These are phyloP conservation scores for Ondatra zibethicus DNA, from an alignment of 2,113 vertebrate genomes.

Conservation along the genomic window DNA sequence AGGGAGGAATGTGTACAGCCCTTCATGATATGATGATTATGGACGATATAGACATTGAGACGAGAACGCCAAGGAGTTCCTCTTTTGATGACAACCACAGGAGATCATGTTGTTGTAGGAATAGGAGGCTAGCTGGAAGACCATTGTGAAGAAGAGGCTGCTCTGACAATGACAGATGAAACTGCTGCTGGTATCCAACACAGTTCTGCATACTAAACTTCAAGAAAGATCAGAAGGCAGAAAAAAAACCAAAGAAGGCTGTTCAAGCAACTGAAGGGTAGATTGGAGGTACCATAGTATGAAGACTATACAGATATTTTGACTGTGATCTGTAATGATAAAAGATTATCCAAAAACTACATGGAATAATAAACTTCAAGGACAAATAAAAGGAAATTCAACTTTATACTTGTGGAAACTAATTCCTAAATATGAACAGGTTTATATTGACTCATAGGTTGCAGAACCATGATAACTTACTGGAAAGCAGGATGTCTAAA, in stretches of 20 bases:
- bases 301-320: constrained; percentile 78
- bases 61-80: not conserved
- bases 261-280: constrained; percentile 76
- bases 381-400: constrained; percentile 78
- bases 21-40: not conserved
- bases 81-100: not conserved
- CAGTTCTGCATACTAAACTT: constrained; percentile 79
- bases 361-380: constrained; percentile 49
- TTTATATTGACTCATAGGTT: constrained; percentile 73
- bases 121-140: not conserved
- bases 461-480: constrained; percentile 64
- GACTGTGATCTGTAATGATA: constrained; percentile 78
- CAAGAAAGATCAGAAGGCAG: constrained; percentile 81
- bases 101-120: not conserved
- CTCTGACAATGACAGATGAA: constrained; percentile 55
- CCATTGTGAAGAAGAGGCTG: not conserved
- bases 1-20: not conserved
- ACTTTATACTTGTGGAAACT: constrained; percentile 77
- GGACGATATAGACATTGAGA: not conserved
- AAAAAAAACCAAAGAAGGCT: constrained; percentile 79
- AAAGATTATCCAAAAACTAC: constrained; percentile 79
- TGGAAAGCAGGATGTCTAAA: constrained; percentile 71
- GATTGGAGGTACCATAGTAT: constrained; percentile 75
- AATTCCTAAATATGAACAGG: constrained; percentile 78
- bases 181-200: constrained; percentile 79